These are phyloP conservation scores for Odontesthes bonariensis DNA, from an alignment of 2,113 vertebrate species.

Conservation along the genomic window DNA sequence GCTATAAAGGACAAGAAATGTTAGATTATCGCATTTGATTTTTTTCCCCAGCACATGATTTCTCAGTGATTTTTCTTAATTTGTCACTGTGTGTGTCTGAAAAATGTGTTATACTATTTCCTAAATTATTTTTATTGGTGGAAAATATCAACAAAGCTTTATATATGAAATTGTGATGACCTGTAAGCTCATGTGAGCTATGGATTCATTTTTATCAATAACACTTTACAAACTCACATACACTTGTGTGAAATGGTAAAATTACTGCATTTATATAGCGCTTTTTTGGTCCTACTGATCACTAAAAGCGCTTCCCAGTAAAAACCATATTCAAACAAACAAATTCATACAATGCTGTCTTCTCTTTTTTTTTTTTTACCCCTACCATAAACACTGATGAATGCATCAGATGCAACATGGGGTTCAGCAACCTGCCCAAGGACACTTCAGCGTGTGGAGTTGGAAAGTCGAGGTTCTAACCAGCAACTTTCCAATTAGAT, in stretches of 20 bases:
- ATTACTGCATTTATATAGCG: not conserved
- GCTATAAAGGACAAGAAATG: not conserved
- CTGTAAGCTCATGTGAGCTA: not conserved
- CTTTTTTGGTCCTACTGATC: not conserved
- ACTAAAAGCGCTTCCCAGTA: not conserved
- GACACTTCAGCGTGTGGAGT: not conserved
- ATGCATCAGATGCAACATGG: not conserved
- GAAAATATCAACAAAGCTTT: not conserved
- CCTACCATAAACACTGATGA: not conserved
- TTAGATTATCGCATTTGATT: not conserved
- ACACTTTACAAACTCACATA: not conserved
- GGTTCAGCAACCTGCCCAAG: not conserved
- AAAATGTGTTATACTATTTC: not conserved
- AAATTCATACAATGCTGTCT: no score
- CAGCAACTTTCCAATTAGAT: no score
- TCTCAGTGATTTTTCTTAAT: not conserved
- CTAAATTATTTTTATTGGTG: not conserved
- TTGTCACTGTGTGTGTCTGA: not conserved
- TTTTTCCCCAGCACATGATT: no score
- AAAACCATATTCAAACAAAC: no score
- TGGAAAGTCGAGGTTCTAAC: not conserved
- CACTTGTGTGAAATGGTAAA: not conserved
- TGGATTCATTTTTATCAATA: not conserved
- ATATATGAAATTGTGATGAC: not conserved
- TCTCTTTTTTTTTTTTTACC: not conserved